phyloP scores from a whole-genome alignment of 2,797 vertebrate species.

The Helicolenus hilgendorfi region DNA sequence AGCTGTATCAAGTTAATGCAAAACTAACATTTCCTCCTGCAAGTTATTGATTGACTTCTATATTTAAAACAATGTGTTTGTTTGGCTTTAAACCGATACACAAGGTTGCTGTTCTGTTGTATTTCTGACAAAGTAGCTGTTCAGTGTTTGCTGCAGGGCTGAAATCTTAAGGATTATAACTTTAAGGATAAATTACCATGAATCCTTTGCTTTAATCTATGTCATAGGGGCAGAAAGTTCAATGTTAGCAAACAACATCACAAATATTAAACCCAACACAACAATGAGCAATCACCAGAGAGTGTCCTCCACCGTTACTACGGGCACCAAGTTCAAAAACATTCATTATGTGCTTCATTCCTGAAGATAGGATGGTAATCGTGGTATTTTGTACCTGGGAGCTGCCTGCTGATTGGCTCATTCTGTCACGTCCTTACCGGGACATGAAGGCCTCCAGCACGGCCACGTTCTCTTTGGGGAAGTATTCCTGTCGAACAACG shows the following conservation, averaged over 20 bases:
- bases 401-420: conserved; percentile 73
- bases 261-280: not conserved
- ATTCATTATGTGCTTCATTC: not conserved
- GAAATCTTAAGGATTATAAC: not conserved
- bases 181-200: not conserved
- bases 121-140: not conserved
- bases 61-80: too few species aligned
- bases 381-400: conserved; percentile 70
- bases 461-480: conserved; percentile 92
- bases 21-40: too few species aligned
- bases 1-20: too few species aligned
- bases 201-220: not conserved
- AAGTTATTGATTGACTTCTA: too few species aligned
- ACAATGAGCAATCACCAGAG: conserved; percentile 9
- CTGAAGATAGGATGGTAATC: conserved; percentile 1
- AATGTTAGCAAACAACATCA: not conserved
- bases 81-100: not conserved
- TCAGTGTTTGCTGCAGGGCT: not conserved
- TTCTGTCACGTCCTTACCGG: conserved; percentile 91
- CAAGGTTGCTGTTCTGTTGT: not conserved
- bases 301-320: not conserved
- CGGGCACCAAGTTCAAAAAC: conserved; percentile 12
- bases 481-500: conserved; percentile 95
- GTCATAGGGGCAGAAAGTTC: not conserved
- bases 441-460: conserved; percentile 94